phyloP scores from a whole-genome alignment of 2,888 invertebrate genomes.

The Ischnura elegans region DNA sequence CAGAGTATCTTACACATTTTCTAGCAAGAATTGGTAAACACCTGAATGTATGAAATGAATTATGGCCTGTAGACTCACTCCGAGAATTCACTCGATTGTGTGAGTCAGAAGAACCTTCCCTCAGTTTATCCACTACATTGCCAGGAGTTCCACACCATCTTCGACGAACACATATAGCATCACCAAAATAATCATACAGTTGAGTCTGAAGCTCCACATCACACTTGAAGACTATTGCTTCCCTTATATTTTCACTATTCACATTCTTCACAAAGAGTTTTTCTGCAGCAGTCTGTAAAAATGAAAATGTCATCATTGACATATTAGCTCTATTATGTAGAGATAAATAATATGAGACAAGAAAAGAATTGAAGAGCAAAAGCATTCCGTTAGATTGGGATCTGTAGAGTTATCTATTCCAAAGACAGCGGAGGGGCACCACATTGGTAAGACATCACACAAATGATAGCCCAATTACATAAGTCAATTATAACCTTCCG shows the following conservation, averaged over 20 bases:
- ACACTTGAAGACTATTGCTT: conserved; percentile 38
- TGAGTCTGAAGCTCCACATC: conserved; percentile 37
- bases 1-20: not conserved
- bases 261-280: conserved; percentile 24
- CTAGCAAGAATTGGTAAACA: conserved; percentile 15
- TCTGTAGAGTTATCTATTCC: no score
- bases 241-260: not conserved
- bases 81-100: not conserved
- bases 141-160: conserved; percentile 19
- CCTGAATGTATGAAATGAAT: not conserved
- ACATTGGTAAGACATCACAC: no score
- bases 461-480: no score
- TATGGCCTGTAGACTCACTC: not conserved
- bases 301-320: not conserved
- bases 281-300: conserved; percentile 62
- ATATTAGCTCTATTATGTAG: no score
- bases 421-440: no score
- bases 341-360: no score
- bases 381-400: no score
- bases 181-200: conserved; percentile 58
- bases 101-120: not conserved
- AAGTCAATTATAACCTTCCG: no score
- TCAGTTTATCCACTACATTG: not conserved
- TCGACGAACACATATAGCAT: conserved; percentile 49
- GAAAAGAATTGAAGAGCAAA: no score